Base-by-base conservation (phyloP, 1,140 invertebrate genomes). In the Helicoverpa zea region DNA sequence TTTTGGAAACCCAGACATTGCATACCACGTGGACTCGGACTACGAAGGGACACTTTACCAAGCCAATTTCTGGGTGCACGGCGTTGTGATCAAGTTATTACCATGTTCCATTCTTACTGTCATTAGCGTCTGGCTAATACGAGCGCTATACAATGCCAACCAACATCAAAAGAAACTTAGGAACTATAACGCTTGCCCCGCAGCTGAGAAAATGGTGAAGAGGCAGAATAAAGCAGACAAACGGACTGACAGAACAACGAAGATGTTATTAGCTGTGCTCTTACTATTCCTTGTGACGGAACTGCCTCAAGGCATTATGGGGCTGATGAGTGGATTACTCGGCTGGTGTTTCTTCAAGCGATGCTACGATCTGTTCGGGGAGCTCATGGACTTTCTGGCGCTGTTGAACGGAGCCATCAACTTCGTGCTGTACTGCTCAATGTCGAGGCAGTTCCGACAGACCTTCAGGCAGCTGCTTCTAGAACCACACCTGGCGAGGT, bases 341-440 rank as follows among this genome's bases (percentile, higher is more conserved):
- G 97, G 97, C 1, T 96, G 96, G 83, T 96, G 96, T 81, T 97
- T 98, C 89, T 98, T 98, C 84, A 91, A 96, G 29, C 95, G 95
- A 63, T 98, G 97, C 88, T 98, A 98, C 87, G 95, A 96, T 92
- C 96, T 97, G 43, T 97, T 99, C 68, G 98, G 98, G 0, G 98
- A 99, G 90, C 86, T 99, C 10, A 98, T 99, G 97, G 99, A 99
- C 90, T 96, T 99, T 18, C 93, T 99, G 72, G 98, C 98, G 0
- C 95, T 99, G 4, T 94, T 99, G 73, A 99, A 99, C 94, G 98
- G 98, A 7, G 97, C 98, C 9, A 97, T 99, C 58, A 99, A 99
- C 90, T 99, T 99, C 90, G 97, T 99, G 58, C 96, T 99, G 7
- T 99, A 99, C 90, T 99, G 98, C 84, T 97, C 97, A 35, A 99